Evolutionary conservation across 1,140 invertebrate species (phyloP), one percentile per base, ranked within the genome.

Genomic region (Whitmania pigra): DNA sequence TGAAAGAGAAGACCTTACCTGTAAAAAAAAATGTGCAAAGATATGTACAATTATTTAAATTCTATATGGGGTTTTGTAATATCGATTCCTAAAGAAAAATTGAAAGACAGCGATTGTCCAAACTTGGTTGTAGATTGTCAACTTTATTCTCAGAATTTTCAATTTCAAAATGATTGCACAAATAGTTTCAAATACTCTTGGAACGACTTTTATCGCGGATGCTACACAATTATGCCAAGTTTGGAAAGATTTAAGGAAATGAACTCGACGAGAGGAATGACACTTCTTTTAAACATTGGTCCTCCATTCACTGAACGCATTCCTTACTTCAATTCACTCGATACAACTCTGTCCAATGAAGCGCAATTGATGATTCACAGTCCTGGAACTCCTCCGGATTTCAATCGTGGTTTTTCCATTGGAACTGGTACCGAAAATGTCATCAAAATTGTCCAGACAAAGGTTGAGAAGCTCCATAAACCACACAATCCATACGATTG

Each of bases 371-470:
- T 22, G 2, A 31, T 63, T 13, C 57, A 63, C 57, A 63, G 57
- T 17, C 57, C 57, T n/a, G 57, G 57, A 22, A 25, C 57, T 13
- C 29, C 20, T 31, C 57, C 57, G 0, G 57, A 63, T 31, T 13
- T 63, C 57, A 63, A 63, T 6, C 57, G 57, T 13, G 57, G 57
- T 11, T 63, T 63, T 31, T 15, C 22, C 29, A 20, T 63, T 13
- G 57, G 22, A n/a, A 7, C 57, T n/a, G 57, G 57, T 11, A 63
- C 57, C 0, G 57, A 63, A 63, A 31, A 22, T 63, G 57, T 63
- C 22, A 31, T 63, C 9, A 63, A 22, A 22, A 63, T 63, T 63
- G 57, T 63, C 22, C 57, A 63, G 57, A 63, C 57, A 7, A 63
- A 63, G 18, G 18, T 25, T 31, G 29, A 63, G 18, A 22, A 18